These are phyloP conservation scores for Arctopsyche grandis DNA, from an alignment of 1,140 invertebrate species.

Conservation along the genomic window DNA sequence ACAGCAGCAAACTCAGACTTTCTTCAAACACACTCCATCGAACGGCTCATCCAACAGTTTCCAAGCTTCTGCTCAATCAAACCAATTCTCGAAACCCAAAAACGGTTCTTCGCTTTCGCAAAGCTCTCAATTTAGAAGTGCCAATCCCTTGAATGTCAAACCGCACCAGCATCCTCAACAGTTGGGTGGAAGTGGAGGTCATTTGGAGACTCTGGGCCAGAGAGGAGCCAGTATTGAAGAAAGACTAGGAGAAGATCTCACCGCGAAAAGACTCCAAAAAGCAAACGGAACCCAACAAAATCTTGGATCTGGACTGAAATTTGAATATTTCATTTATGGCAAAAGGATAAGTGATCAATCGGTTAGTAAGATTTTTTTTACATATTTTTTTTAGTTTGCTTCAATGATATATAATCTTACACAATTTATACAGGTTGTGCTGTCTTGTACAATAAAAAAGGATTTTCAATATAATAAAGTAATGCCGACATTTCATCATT, in stretches of 20 bases:
- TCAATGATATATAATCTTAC: no score
- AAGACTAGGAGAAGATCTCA: slow-evolving; percentile 53
- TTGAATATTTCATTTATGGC: slow-evolving; percentile 92
- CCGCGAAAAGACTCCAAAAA: slow-evolving; percentile 20
- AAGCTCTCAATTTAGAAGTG: slow-evolving; percentile 39
- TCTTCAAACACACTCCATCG: slow-evolving; percentile 29
- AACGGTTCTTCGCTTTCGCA: slow-evolving; percentile 35
- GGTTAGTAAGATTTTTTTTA: slow-evolving; percentile 68
- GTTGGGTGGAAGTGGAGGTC: slow-evolving; percentile 48
- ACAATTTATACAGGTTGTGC: slow-evolving; percentile 77
- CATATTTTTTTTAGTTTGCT: slow-evolving; percentile 25
- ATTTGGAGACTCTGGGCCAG: slow-evolving; percentile 45
- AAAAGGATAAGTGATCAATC: slow-evolving; percentile 91
- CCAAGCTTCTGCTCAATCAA: slow-evolving; percentile 12
- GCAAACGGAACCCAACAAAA: slow-evolving; percentile 18
- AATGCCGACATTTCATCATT: slow-evolving; percentile 98
- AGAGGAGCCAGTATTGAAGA: slow-evolving; percentile 36
- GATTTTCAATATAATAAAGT: slow-evolving; percentile 98
- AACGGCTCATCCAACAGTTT: slow-evolving; percentile 39
- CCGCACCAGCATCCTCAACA: slow-evolving; percentile 27
- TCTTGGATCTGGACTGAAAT: slow-evolving; percentile 60
- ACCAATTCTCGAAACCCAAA: slow-evolving; percentile 4
- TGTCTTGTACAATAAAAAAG: slow-evolving; percentile 94
- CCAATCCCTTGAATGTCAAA: slow-evolving; percentile 37
- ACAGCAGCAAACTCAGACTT: slow-evolving; percentile 21